A percentile compares a stretch with the other conserved stretches of the same genome.
Conservation (phyloP, 1,140 invertebrate species). For the Rhopalosiphum padi region DNA sequence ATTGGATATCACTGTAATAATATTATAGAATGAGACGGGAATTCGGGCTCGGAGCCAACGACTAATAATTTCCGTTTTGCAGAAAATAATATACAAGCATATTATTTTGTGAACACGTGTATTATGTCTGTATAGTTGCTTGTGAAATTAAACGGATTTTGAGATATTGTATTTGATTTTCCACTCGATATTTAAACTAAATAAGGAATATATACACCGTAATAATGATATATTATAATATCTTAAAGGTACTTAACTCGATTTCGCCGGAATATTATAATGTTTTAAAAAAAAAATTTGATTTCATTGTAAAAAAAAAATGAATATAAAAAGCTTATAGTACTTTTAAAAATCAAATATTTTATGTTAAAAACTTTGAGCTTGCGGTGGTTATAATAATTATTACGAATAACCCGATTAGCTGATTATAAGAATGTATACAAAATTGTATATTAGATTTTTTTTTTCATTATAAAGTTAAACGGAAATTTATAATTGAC, state of each 20-base stretch:
- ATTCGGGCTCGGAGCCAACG: not conserved
- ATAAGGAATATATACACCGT: not conserved
- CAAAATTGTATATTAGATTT: not conserved
- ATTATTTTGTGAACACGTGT: not conserved
- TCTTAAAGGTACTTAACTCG: not conserved
- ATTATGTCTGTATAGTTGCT: not conserved
- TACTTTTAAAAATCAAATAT: not conserved
- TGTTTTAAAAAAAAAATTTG: not conserved
- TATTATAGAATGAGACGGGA: not conserved
- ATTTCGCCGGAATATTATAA: not conserved
- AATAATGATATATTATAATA: no score
- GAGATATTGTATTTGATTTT: not conserved
- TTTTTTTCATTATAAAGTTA: not conserved
- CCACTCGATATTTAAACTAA: not conserved
- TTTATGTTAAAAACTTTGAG: not conserved
- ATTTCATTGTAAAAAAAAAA: not conserved
- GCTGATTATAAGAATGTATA: not conserved
- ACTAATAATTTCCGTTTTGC: not conserved
- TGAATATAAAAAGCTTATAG: no score
- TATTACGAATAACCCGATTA: not conserved
- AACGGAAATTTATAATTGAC: not conserved
- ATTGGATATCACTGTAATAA: not conserved
- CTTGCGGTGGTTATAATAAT: not conserved
- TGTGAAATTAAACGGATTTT: not conserved
- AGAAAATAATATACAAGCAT: not conserved